Percentiles rank a stretch among this genome's conserved stretches.
phyloP scores from a whole-genome alignment of 2,888 invertebrate species.

The Aphidius colemani region DNA sequence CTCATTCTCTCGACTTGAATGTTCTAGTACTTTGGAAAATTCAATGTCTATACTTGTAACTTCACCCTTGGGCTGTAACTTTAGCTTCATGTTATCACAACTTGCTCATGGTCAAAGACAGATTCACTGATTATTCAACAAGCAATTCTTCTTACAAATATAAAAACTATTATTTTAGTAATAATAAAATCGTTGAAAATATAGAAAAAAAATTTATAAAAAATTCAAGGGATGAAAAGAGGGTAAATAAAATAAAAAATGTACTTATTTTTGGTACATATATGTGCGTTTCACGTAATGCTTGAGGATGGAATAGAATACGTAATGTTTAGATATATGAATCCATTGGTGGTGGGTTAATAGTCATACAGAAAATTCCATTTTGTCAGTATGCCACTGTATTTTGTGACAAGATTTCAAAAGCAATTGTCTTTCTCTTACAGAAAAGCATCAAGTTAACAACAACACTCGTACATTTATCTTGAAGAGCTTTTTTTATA shows the following conservation, averaged over 20 bases:
- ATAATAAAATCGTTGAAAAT: neutral
- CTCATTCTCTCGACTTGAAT: no score
- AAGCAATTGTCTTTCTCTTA: conserved; percentile 30
- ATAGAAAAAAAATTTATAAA: conserved; percentile 23
- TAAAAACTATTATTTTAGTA: no score
- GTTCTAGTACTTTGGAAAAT: no score
- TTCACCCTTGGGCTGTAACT: no score
- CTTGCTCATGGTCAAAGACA: no score
- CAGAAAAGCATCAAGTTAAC: no score
- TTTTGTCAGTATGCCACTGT: conserved; percentile 39
- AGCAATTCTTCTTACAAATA: no score
- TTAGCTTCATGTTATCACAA: no score
- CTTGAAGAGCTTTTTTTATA: no score
- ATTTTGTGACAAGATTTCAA: conserved; percentile 43
- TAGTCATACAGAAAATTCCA: conserved; percentile 40
- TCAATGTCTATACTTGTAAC: no score
- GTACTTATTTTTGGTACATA: conserved; percentile 11
- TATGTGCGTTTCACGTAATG: conserved; percentile 38
- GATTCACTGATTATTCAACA: no score
- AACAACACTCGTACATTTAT: no score
- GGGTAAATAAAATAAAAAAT: conserved; percentile 10
- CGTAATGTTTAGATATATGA: conserved; percentile 40
- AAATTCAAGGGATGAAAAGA: conserved; percentile 15
- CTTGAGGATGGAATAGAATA: conserved; percentile 42
- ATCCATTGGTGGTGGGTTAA: conserved; percentile 37